A percentile compares a stretch with the other conserved stretches of the same genome.
These are phyloP conservation scores for Scopus umbretta DNA, from an alignment of 2,113 vertebrate genomes.

Conservation along the genomic window DNA sequence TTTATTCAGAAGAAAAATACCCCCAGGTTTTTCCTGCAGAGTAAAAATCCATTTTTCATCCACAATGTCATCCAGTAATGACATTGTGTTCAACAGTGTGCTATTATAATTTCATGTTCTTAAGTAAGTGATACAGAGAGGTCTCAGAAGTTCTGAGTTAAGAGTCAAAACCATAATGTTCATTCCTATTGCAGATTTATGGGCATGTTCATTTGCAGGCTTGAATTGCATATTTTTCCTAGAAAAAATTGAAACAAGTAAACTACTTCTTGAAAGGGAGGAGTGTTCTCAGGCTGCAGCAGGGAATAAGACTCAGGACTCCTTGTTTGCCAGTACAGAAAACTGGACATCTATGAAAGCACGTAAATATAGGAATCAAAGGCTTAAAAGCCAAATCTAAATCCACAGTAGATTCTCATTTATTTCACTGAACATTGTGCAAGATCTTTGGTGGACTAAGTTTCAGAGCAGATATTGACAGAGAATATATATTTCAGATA, in stretches of 20 bases:
- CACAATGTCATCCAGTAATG: neutral
- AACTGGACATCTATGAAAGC: neutral
- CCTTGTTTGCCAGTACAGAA: neutral
- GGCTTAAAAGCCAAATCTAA: neutral
- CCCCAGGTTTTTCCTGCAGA: neutral
- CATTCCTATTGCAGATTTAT: neutral
- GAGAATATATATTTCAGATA: neutral
- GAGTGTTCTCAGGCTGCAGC: neutral
- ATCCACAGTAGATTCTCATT: neutral
- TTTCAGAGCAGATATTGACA: neutral
- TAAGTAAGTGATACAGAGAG: neutral
- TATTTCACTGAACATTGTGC: neutral
- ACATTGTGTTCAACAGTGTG: neutral
- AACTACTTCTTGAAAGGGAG: neutral
- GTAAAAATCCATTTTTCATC: neutral
- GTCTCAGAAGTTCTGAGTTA: neutral
- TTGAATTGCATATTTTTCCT: neutral
- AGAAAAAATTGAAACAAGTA: neutral
- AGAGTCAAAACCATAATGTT: neutral
- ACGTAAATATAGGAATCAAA: neutral
- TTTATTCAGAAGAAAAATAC: neutral
- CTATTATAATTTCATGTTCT: neutral
- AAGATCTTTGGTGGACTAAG: neutral
- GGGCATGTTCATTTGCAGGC: neutral
- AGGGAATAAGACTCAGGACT: neutral